Evolutionary conservation across 2,888 invertebrate species (phyloP).

Genomic region (Xestia rhomboidea): DNA sequence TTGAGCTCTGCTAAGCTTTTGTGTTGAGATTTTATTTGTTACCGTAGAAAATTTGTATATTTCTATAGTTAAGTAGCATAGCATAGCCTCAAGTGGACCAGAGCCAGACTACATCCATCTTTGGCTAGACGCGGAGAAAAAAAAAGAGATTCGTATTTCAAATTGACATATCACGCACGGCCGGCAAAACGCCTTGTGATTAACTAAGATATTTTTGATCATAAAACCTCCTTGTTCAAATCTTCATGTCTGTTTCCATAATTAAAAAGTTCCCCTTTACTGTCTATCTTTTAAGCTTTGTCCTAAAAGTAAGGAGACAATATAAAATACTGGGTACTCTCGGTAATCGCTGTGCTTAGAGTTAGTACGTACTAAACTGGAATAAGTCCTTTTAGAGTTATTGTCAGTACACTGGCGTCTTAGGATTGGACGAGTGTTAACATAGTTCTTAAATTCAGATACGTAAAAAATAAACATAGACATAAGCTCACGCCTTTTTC

Average conservation of each 20-base stretch:
- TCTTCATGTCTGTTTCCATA: not conserved
- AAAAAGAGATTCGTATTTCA: no score
- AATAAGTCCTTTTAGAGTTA: conserved; percentile 36
- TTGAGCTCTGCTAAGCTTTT: not conserved
- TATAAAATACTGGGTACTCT: conserved; percentile 30
- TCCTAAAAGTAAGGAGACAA: conserved; percentile 38
- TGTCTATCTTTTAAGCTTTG: conserved; percentile 23
- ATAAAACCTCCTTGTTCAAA: not conserved
- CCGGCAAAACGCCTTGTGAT: not conserved
- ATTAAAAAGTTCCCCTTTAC: conserved; percentile 29
- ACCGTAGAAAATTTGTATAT: not conserved
- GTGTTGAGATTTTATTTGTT: not conserved
- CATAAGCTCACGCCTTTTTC: not conserved
- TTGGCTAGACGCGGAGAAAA: no score
- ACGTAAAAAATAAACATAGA: not conserved
- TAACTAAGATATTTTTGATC: not conserved
- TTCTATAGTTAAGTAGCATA: not conserved
- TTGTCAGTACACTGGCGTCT: not conserved
- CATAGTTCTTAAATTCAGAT: not conserved
- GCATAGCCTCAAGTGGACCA: not conserved
- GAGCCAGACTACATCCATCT: no score
- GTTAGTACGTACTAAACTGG: conserved; percentile 47
- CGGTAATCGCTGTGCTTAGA: conserved; percentile 38
- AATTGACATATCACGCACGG: not conserved
- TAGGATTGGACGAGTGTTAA: not conserved